Conservation (phyloP, 2,113 vertebrate species). For the Callocephalon fimbriatum region DNA sequence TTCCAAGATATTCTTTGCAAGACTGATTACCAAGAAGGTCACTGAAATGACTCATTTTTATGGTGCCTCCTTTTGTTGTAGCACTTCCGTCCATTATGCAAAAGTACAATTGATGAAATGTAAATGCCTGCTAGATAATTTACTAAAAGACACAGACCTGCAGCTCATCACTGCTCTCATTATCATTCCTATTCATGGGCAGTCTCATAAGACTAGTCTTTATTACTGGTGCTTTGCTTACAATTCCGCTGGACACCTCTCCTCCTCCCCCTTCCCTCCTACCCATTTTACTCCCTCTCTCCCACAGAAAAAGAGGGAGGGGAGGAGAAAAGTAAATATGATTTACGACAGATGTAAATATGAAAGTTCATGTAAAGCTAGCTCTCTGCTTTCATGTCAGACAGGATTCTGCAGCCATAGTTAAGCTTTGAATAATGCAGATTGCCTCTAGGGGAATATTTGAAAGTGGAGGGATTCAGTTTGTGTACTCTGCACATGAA, state of each 20-base stretch:
- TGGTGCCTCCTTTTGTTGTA: conserved; percentile 15
- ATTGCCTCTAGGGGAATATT: conserved; percentile 70
- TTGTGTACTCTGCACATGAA: conserved; percentile 70
- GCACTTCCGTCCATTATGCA: conserved; percentile 12
- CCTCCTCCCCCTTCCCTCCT: conserved; percentile 37
- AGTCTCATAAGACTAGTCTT: conserved; percentile 34
- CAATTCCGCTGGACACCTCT: conserved; percentile 16
- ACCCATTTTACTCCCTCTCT: not conserved
- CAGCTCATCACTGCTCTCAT: conserved; percentile 40
- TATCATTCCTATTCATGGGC: conserved; percentile 52
- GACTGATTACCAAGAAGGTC: conserved; percentile 27
- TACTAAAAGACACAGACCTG: conserved; percentile 63
- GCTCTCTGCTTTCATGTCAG: conserved; percentile 58
- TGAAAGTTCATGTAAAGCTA: conserved; percentile 55
- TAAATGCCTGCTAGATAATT: conserved; percentile 55
- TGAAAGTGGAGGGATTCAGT: conserved; percentile 67
- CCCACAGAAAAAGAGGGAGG: not conserved
- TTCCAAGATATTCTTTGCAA: conserved; percentile 9
- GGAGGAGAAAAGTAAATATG: conserved; percentile 45
- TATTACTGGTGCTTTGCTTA: conserved; percentile 41
- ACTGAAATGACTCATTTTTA: conserved; percentile 54
- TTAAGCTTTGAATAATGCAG: conserved; percentile 72
- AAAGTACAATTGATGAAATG: conserved; percentile 56
- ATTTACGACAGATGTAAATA: conserved; percentile 62
- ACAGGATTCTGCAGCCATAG: conserved; percentile 58